Conservation (phyloP, 2,113 vertebrate species). For the Andinoacara biseriatus region DNA sequence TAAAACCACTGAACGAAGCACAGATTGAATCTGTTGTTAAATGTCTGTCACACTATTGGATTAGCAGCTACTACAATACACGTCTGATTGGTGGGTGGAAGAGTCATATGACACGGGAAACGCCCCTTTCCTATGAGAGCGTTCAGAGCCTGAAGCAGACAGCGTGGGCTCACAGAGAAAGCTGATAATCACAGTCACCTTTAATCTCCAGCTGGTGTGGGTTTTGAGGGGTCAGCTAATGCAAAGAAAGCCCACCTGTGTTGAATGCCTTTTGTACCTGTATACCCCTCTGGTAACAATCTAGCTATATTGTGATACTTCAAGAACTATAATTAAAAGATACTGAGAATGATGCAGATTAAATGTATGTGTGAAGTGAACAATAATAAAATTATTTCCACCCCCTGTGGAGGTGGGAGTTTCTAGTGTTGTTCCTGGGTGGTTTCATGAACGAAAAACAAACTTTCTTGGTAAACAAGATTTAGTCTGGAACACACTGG, state of each 20-base stretch:
- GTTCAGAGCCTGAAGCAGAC: neutral
- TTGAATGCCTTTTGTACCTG: neutral
- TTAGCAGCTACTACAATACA: too few relatives aligned
- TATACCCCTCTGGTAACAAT: neutral
- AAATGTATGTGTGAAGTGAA: neutral
- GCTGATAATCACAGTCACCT: neutral
- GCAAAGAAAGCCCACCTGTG: neutral
- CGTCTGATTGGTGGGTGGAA: neutral
- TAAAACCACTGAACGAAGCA: too few relatives aligned
- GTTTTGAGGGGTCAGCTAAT: neutral
- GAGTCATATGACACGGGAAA: neutral
- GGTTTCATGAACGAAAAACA: too few relatives aligned
- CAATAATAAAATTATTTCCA: neutral
- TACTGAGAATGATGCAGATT: too few relatives aligned
- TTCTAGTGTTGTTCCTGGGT: too few relatives aligned
- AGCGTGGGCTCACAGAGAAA: neutral
- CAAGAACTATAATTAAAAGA: neutral
- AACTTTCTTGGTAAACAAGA: too few relatives aligned
- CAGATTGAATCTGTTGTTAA: too few relatives aligned
- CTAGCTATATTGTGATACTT: neutral
- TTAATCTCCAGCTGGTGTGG: neutral
- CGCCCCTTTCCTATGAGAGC: neutral
- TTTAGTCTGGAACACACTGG: too few relatives aligned
- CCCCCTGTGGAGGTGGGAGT: too few relatives aligned
- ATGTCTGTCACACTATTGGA: too few relatives aligned